phyloP scores from a whole-genome alignment of 2,888 invertebrate genomes.

The Apotomis betuletana region DNA sequence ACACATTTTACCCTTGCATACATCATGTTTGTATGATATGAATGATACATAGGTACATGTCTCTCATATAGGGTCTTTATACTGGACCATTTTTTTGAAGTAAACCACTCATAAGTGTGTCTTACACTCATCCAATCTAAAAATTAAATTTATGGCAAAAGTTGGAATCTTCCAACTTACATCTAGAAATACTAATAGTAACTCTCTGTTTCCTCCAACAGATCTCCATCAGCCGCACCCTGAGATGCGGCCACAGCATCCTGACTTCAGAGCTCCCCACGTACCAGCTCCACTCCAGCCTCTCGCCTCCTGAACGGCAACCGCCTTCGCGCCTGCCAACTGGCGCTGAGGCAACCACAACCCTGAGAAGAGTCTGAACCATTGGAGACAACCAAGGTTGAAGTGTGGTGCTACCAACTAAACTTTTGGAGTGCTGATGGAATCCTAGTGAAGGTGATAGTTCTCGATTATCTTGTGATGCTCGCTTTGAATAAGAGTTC shows the following conservation, averaged over 20 bases:
- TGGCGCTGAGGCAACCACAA: constrained; percentile 73
- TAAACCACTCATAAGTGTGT: no score
- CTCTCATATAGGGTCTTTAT: no score
- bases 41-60: no score
- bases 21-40: no score
- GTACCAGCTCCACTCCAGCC: constrained; percentile 69
- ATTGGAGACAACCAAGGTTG: neutral
- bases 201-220: constrained; percentile 45
- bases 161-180: no score
- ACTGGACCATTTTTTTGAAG: no score
- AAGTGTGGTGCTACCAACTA: neutral
- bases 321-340: constrained; percentile 74
- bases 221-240: constrained; percentile 70
- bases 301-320: constrained; percentile 75
- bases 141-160: no score
- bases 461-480: neutral
- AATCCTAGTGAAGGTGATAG: neutral
- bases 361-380: constrained; percentile 24
- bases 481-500: neutral
- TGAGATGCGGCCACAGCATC: constrained; percentile 67
- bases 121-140: no score
- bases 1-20: no score
- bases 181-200: neutral
- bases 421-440: neutral
- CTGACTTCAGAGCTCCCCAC: constrained; percentile 68